phyloP scores from a whole-genome alignment of 1,140 invertebrate species.

The Drosophila suzukii region DNA sequence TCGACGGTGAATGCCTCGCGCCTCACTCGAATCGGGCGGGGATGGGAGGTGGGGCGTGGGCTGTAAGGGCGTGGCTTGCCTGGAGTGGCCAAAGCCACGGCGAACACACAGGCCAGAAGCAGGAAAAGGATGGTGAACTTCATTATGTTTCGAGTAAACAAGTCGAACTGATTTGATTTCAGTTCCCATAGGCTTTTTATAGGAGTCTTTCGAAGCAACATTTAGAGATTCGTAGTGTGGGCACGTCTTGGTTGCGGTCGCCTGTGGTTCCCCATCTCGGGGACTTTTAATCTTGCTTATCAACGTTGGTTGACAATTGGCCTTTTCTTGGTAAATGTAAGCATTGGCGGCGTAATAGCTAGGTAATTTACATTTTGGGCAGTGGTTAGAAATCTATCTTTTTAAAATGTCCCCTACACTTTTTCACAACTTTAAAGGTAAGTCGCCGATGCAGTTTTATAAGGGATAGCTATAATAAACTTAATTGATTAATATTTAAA shows the following conservation, averaged over 20 bases:
- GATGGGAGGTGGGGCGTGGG: conserved; percentile 47
- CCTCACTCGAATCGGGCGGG: conserved; percentile 52
- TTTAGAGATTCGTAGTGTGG: background rate
- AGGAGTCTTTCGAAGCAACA: background rate
- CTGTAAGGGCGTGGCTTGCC: conserved; percentile 28
- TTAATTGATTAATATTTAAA: too few relatives aligned
- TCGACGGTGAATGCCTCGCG: conserved; percentile 23
- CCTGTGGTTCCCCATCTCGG: conserved; percentile 24
- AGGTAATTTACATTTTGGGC: background rate
- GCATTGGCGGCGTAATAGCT: background rate
- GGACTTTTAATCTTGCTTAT: conserved; percentile 20
- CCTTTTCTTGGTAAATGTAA: conserved; percentile 14
- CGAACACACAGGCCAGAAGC: conserved; percentile 33
- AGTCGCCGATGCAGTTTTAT: too few relatives aligned
- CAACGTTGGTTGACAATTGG: background rate
- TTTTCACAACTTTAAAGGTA: background rate
- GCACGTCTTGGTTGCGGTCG: conserved; percentile 5
- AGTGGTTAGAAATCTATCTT: too few relatives aligned
- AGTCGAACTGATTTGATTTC: conserved; percentile 23
- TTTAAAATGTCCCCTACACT: background rate
- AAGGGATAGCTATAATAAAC: too few relatives aligned
- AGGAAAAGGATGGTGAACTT: conserved; percentile 42
- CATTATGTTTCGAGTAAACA: conserved; percentile 20
- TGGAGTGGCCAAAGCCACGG: conserved; percentile 34
- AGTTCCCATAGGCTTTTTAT: conserved; percentile 19